These are phyloP conservation scores for Pedetes capensis DNA, from an alignment of 2,113 vertebrate species.

Conservation along the genomic window DNA sequence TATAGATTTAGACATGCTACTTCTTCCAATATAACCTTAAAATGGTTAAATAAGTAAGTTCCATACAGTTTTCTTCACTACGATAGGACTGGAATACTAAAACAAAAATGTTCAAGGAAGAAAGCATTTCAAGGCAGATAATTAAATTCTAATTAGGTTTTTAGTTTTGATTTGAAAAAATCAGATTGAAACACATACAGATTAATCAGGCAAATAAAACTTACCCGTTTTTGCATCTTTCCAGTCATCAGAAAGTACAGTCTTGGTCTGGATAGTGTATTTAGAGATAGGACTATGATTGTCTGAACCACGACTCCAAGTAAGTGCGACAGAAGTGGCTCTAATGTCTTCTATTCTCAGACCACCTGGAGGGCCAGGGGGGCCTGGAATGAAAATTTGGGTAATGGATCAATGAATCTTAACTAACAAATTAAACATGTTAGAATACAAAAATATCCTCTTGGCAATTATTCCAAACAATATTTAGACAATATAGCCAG, in stretches of 20 bases:
- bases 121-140: not conserved
- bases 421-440: not conserved
- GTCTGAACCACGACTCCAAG: conserved; percentile 96
- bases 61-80: not conserved
- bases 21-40: not conserved
- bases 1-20: not conserved
- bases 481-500: not conserved
- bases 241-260: conserved; percentile 89
- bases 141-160: not conserved
- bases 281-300: conserved; percentile 98
- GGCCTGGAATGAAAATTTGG: conserved; percentile 83
- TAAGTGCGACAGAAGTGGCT: conserved; percentile 88
- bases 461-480: not conserved
- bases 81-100: not conserved
- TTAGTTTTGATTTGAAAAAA: not conserved
- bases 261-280: conserved; percentile 93
- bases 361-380: conserved; percentile 96
- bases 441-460: not conserved
- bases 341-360: conserved; percentile 89
- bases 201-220: not conserved
- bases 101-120: not conserved
- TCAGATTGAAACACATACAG: not conserved
- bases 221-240: conserved; percentile 93
- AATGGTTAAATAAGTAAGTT: not conserved
- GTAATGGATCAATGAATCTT: not conserved